Percentiles rank a stretch among this genome's conserved stretches.
phyloP scores from a whole-genome alignment of 2,888 invertebrate genomes.

The Oscheius sp. region DNA sequence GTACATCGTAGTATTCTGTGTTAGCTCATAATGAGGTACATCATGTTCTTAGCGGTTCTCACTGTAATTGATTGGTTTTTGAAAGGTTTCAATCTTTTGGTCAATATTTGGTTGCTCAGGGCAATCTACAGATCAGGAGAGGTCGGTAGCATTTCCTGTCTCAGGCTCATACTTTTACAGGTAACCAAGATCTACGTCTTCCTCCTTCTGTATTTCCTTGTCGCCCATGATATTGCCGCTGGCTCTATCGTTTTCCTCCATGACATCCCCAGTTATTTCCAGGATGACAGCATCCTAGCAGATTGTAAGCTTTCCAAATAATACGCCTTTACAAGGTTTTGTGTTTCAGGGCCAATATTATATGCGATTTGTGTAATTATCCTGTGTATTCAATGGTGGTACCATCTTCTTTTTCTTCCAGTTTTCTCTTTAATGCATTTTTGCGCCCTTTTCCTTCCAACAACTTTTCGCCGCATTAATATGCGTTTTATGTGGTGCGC shows the following conservation, averaged over 20 bases:
- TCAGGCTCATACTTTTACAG: background rate
- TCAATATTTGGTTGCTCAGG: conserved; percentile 4
- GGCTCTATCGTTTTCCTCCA: background rate
- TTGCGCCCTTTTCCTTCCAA: conserved; percentile 11
- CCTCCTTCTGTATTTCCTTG: conserved; percentile 3
- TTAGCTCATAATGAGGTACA: too few relatives aligned
- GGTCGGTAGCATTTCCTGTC: background rate
- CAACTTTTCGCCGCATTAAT: conserved; percentile 5
- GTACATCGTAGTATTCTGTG: too few relatives aligned
- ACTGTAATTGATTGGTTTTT: conserved; percentile 3
- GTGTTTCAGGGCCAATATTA: background rate
- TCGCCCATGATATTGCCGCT: background rate
- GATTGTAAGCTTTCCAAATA: background rate
- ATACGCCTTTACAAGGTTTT: background rate
- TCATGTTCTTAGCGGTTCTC: background rate
- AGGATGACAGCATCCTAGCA: background rate
- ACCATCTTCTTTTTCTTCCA: conserved; percentile 10
- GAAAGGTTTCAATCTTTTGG: background rate
- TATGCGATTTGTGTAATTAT: background rate
- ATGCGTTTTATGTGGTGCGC: background rate
- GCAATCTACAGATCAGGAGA: conserved; percentile 11
- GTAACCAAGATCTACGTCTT: conserved; percentile 7
- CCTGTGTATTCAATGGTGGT: conserved; percentile 12
- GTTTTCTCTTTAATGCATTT: conserved; percentile 17
- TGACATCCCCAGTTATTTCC: conserved; percentile 19